These are phyloP conservation scores for Tragelaphus oryx DNA, from an alignment of 2,797 vertebrate species.

Conservation along the genomic window DNA sequence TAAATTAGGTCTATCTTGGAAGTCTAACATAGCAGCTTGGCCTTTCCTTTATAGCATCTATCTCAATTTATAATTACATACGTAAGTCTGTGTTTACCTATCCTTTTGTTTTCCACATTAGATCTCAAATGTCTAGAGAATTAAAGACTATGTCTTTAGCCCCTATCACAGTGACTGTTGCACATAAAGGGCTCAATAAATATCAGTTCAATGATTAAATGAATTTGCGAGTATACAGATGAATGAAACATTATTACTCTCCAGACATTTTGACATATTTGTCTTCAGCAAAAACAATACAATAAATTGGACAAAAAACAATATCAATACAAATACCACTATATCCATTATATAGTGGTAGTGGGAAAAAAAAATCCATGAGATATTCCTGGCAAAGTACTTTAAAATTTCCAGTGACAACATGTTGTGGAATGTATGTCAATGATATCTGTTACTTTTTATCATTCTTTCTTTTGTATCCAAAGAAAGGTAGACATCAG, in stretches of 20 bases:
- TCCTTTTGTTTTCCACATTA: neutral
- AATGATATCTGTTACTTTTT: neutral
- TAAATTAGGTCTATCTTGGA: neutral
- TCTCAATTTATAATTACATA: constrained; percentile 1
- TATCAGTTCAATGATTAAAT: constrained; percentile 15
- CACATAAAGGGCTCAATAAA: neutral
- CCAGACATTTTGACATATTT: constrained; percentile 5
- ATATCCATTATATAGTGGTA: neutral
- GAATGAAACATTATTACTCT: neutral
- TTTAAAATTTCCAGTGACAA: neutral
- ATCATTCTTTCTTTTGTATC: neutral
- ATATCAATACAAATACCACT: too few relatives aligned
- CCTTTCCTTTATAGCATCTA: neutral
- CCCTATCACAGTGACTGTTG: neutral
- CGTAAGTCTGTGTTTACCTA: neutral
- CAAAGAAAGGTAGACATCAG: neutral
- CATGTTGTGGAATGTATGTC: neutral
- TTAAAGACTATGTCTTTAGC: neutral
- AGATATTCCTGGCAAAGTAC: neutral
- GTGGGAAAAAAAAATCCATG: neutral
- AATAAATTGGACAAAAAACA: neutral
- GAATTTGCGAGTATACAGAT: neutral
- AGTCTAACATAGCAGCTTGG: neutral
- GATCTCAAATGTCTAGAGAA: neutral
- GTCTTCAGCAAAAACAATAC: neutral